These are phyloP conservation scores for Tupiocoris notatus DNA, from an alignment of 2,888 invertebrate genomes.

Conservation along the genomic window DNA sequence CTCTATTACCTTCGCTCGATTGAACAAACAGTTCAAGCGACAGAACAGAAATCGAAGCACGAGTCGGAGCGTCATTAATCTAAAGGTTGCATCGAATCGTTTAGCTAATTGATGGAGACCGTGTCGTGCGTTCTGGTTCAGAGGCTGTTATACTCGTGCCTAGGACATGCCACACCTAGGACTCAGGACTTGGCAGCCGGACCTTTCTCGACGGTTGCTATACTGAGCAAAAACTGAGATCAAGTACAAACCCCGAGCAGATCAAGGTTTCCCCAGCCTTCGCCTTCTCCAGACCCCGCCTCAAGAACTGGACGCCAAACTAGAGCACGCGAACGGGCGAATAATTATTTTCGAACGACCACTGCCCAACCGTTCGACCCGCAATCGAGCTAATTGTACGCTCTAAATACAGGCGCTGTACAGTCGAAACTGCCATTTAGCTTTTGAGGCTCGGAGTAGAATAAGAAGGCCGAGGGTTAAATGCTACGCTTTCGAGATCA, in stretches of 20 bases:
- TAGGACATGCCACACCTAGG: not conserved
- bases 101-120: not conserved
- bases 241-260: not conserved
- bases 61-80: not conserved
- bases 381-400: not conserved
- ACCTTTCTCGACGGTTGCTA: not conserved
- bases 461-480: too few relatives aligned
- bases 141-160: too few relatives aligned
- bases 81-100: not conserved
- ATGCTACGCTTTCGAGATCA: not conserved
- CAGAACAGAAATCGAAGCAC: not conserved
- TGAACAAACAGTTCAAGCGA: too few relatives aligned
- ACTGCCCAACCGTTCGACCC: not conserved
- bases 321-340: not conserved
- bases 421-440: not conserved
- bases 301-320: not conserved
- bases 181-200: not conserved
- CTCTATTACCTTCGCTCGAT: too few relatives aligned
- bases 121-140: too few relatives aligned
- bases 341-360: not conserved
- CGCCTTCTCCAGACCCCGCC: not conserved
- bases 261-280: not conserved
- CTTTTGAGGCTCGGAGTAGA: too few relatives aligned
- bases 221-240: not conserved
- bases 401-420: not conserved